Base-by-base conservation (phyloP, 2,113 vertebrate species). In the Melanocharis versteri region DNA sequence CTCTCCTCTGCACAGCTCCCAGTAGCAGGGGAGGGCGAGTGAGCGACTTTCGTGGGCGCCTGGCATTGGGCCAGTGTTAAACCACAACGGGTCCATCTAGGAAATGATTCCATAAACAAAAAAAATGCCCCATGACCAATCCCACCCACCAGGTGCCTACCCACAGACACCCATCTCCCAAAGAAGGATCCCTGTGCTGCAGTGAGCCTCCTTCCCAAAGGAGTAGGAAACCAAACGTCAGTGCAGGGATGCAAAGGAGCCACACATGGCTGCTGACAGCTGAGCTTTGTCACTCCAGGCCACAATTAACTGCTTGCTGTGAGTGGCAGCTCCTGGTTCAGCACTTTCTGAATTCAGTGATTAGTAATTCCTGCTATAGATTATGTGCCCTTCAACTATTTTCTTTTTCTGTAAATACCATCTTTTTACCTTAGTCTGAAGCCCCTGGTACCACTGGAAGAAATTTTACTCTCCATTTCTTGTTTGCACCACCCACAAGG, bases 41-140 rank as follows among this genome's bases (percentile, higher is more conserved):
- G n/a, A 64, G n/a, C 2, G 3, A 22, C 40, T 47, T 56, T 10
- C 0, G 0, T 8, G 30, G 12, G n/a, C 54, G 15, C 60, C 50
- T 65, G 70, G 28, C 11, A 9, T n/a, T 64, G 28, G 82, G n/a
- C 58, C 58, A 56, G n/a, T 19, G 69, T 20, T 23, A 23, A 73
- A 73, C n/a, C 58, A n/a, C 2, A 0, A 10, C 1, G 8, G 27
- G 3, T 22, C 44, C 65, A 61, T 5, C 69, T 16, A 50, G 17
- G 57, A 42, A 93, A 60, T 35, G 5, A 83, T 13, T 37, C 45
- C 35, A 28, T 2, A 33, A 72, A 26, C 28, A 77, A 35, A 45
- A 27, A 8, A 22, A 30, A 19, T 2, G 11, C 26, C 51, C 71
- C 3, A 1, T 5, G 53, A 33, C 13, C 71, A 30, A 72, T 13